Conservation (phyloP, 2,797 vertebrate genomes). For the Pogonophryne albipinna region DNA sequence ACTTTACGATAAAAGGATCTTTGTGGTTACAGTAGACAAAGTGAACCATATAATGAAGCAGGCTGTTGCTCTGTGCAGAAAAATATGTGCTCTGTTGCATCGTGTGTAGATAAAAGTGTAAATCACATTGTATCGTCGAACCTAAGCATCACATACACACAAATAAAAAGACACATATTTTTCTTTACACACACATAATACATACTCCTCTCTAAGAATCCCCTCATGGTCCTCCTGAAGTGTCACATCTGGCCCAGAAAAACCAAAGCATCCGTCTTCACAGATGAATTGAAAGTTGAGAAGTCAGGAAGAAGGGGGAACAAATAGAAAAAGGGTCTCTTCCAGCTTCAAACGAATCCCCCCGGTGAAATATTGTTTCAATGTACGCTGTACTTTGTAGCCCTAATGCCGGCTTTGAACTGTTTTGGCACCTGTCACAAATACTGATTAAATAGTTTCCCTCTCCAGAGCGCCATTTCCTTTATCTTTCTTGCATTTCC, state of each 20-base stretch:
- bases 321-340: conserved; percentile 20
- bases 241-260: conserved; percentile 64
- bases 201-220: conserved; percentile 16
- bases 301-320: conserved; percentile 45
- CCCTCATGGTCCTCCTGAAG: conserved; percentile 40
- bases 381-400: conserved; percentile 71
- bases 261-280: conserved; percentile 65
- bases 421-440: conserved; percentile 79
- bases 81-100: conserved; percentile 6
- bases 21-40: conserved; percentile 14
- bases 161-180: not conserved
- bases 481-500: conserved; percentile 36
- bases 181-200: not conserved
- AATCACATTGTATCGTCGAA: conserved; percentile 15
- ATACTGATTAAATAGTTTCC: conserved; percentile 69
- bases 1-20: conserved; percentile 27
- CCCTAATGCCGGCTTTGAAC: conserved; percentile 69
- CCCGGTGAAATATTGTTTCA: conserved; percentile 72
- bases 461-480: conserved; percentile 40
- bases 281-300: conserved; percentile 63
- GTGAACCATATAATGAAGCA: conserved; percentile 30
- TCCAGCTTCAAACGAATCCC: conserved; percentile 70
- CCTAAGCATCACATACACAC: not conserved
- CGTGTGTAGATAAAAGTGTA: conserved; percentile 19
- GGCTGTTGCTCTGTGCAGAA: conserved; percentile 32